These are phyloP conservation scores for Villa cingulata DNA, from an alignment of 2,888 invertebrate genomes.

Conservation along the genomic window DNA sequence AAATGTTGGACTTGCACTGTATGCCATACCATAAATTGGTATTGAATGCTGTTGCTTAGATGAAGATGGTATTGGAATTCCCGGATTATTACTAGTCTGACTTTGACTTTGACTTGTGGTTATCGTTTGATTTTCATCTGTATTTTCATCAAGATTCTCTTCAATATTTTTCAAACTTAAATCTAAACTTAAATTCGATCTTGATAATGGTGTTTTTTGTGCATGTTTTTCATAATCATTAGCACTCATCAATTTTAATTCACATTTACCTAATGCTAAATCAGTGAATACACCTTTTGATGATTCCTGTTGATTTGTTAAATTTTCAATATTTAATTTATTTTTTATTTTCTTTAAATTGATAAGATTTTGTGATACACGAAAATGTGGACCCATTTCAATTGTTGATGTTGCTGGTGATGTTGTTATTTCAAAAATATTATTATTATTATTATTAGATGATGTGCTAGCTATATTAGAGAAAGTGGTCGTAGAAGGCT, in stretches of 20 bases:
- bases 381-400: not conserved
- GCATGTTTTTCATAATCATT: not conserved
- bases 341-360: not conserved
- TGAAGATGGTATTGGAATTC: conserved; percentile 2
- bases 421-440: too few species aligned
- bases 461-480: not conserved
- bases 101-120: too few species aligned
- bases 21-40: conserved; percentile 15
- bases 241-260: not conserved
- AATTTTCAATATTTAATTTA: not conserved
- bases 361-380: not conserved
- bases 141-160: not conserved
- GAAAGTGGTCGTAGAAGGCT: not conserved
- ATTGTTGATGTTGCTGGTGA: not conserved
- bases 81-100: not conserved
- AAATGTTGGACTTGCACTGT: conserved; percentile 27
- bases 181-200: too few species aligned
- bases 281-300: conserved; percentile 1
- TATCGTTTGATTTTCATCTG: not conserved
- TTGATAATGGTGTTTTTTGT: too few species aligned
- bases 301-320: too few species aligned
- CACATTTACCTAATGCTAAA: conserved; percentile 7
- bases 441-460: too few species aligned
- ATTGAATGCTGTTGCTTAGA: not conserved
- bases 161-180: not conserved